These are phyloP conservation scores for Hystrix brachyura DNA, from an alignment of 2,113 vertebrate genomes.

Conservation along the genomic window DNA sequence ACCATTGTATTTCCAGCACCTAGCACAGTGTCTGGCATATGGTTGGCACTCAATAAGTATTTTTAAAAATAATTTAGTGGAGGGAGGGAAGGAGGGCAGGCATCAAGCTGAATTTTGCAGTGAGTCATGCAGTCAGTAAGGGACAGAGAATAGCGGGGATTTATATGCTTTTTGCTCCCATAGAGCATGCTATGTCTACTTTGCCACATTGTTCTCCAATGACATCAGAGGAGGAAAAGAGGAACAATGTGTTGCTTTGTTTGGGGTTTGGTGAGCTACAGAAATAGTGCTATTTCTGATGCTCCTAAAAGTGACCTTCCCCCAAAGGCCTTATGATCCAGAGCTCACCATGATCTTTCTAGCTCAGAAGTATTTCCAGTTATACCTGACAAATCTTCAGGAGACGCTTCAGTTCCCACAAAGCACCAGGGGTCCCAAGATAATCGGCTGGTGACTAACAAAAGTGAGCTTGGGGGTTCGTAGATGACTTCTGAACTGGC, in stretches of 20 bases:
- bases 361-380: constrained; percentile 8
- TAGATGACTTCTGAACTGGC: neutral
- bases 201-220: neutral
- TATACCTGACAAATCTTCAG: neutral
- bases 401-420: constrained; percentile 33
- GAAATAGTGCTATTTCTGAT: constrained; percentile 8
- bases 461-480: neutral
- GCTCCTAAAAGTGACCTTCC: neutral
- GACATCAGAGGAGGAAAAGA: neutral
- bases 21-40: neutral
- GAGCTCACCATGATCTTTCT: neutral
- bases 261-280: neutral
- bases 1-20: neutral
- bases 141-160: neutral
- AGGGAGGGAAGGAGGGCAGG: neutral
- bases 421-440: neutral
- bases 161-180: neutral
- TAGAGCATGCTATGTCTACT: neutral
- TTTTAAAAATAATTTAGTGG: constrained; percentile 10
- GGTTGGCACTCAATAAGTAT: neutral
- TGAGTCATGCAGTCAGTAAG: constrained; percentile 16
- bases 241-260: neutral
- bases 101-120: neutral
- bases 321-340: neutral
- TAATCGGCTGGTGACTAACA: constrained; percentile 20